These are phyloP conservation scores for Phyllostomus discolor DNA, from an alignment of 2,113 vertebrate genomes.

Conservation along the genomic window DNA sequence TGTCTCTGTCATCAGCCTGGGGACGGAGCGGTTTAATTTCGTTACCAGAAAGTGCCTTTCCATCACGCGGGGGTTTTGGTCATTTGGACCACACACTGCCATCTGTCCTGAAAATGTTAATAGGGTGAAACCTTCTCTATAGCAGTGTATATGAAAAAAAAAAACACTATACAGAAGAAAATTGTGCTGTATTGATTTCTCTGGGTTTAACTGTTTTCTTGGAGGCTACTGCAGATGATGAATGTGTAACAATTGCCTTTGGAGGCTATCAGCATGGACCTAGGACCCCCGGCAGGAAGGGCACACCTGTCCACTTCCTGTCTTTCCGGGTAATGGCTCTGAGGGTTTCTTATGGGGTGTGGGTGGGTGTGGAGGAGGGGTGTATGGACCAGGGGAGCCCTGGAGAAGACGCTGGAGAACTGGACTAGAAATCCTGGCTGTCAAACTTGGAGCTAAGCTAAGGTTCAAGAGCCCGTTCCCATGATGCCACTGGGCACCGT, in stretches of 20 bases:
- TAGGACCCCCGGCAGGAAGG: background rate
- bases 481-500: background rate
- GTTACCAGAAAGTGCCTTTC: constrained; percentile 23
- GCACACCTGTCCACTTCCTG: background rate
- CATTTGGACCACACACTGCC: constrained; percentile 8
- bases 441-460: background rate
- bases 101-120: constrained; percentile 57
- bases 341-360: background rate
- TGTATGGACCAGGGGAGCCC: background rate
- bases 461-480: background rate
- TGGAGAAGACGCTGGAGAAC: background rate
- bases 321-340: background rate
- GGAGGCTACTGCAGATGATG: background rate
- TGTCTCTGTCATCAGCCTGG: background rate
- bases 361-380: background rate
- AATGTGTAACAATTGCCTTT: background rate
- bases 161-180: constrained; percentile 24
- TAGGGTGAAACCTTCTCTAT: constrained; percentile 37
- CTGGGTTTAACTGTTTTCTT: constrained; percentile 27
- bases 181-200: constrained; percentile 53
- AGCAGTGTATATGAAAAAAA: background rate
- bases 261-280: background rate
- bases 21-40: constrained; percentile 61
- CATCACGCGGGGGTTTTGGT: background rate
- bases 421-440: background rate